phyloP scores from a whole-genome alignment of 2,113 vertebrate genomes.

The Arvicanthis niloticus region DNA sequence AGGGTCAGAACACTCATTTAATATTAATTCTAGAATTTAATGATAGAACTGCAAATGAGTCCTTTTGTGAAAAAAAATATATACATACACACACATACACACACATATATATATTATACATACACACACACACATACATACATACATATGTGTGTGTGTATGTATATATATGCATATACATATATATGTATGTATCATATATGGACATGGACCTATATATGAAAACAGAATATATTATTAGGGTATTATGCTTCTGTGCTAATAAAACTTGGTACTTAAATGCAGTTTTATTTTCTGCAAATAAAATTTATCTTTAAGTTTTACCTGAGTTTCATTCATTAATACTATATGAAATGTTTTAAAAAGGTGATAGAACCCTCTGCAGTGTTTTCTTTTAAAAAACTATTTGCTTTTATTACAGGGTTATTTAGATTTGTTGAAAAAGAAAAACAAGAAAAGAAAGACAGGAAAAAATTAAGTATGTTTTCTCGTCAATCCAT shows the following conservation, averaged over 20 bases:
- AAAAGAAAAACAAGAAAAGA: not conserved
- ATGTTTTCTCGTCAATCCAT: not conserved
- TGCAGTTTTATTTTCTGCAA: constrained; percentile 76
- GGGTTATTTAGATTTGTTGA: constrained; percentile 42
- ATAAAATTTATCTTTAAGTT: constrained; percentile 80
- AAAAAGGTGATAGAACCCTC: constrained; percentile 23
- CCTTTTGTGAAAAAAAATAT: not conserved
- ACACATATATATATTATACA: no score
- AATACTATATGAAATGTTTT: constrained; percentile 74
- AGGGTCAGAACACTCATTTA: not conserved
- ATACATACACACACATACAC: not conserved
- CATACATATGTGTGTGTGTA: not conserved
- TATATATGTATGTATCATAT: not conserved
- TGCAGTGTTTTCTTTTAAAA: constrained; percentile 61
- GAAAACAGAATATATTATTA: constrained; percentile 77
- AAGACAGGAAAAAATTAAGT: constrained; percentile 34
- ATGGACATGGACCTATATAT: not conserved
- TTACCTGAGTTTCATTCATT: not conserved
- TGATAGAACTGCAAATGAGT: not conserved
- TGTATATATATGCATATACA: not conserved
- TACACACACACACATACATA: no score
- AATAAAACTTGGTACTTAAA: constrained; percentile 68
- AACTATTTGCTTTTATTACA: constrained; percentile 57
- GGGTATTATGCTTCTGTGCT: constrained; percentile 63
- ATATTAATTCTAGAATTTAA: not conserved